Conservation (phyloP, 2,888 invertebrate species). For the Acronicta alni region DNA sequence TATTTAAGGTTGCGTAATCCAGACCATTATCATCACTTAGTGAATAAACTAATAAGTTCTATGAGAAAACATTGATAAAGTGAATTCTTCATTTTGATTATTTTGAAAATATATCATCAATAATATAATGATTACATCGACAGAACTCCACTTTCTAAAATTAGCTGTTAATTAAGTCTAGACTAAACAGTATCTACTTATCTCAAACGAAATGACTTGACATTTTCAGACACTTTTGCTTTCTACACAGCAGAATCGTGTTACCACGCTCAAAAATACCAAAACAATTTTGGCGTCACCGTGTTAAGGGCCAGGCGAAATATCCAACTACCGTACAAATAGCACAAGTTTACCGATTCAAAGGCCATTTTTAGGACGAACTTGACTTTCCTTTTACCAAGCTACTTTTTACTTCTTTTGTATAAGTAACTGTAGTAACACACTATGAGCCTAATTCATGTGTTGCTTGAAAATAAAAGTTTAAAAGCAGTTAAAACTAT, state of each 20-base stretch:
- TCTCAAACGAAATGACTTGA: constrained; percentile 9
- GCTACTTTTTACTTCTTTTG: constrained; percentile 1
- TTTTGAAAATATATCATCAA: too few species aligned
- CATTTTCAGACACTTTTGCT: constrained; percentile 2
- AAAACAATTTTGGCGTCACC: not conserved
- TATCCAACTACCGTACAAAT: constrained; percentile 4
- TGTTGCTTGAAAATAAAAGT: too few species aligned
- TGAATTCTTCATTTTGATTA: too few species aligned
- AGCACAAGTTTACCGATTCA: constrained; percentile 6
- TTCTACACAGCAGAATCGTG: not conserved
- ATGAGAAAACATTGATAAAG: too few species aligned
- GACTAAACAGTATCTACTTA: not conserved
- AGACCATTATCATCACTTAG: too few species aligned
- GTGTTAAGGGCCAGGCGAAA: not conserved
- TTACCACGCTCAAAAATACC: not conserved
- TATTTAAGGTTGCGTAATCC: too few species aligned
- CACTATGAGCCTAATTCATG: too few species aligned
- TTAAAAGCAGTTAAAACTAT: too few species aligned
- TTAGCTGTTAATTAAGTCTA: not conserved
- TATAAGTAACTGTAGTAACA: too few species aligned
- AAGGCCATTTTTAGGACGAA: constrained; percentile 7
- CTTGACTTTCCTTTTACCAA: constrained; percentile 20
- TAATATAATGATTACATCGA: too few species aligned
- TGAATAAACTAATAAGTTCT: too few species aligned
- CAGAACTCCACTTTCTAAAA: not conserved